Percentiles rank a stretch among this genome's conserved stretches.
phyloP scores from a whole-genome alignment of 1,140 invertebrate species.

The Drosophila lacertosa region DNA sequence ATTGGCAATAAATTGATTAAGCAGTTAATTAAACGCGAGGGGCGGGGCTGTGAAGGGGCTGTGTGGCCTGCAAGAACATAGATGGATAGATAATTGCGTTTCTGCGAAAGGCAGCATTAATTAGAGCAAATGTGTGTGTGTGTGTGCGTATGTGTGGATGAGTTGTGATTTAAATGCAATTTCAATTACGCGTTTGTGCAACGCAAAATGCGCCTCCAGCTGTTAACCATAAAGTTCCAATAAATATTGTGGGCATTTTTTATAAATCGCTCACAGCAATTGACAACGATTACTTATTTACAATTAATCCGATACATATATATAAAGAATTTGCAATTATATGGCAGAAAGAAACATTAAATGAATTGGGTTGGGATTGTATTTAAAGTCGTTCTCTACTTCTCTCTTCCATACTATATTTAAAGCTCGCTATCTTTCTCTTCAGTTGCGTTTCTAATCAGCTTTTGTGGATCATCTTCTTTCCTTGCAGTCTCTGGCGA shows the following conservation, averaged over 20 bases:
- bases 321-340: background rate
- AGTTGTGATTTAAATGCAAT: constrained; percentile 42
- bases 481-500: constrained; percentile 42
- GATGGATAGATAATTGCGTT: constrained; percentile 72
- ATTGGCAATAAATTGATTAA: constrained; percentile 81
- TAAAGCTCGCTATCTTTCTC: no score
- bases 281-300: constrained; percentile 15
- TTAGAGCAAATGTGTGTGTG: constrained; percentile 10
- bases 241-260: constrained; percentile 31
- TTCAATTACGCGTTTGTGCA: constrained; percentile 24
- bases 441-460: background rate
- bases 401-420: no score
- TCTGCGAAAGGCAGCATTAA: constrained; percentile 42
- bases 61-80: constrained; percentile 24
- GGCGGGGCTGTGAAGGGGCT: no score
- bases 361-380: no score
- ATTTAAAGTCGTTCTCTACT: no score
- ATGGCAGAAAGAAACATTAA: no score
- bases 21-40: constrained; percentile 76
- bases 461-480: background rate
- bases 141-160: constrained; percentile 3
- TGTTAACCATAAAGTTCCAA: constrained; percentile 3
- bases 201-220: constrained; percentile 1
- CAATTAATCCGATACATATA: background rate
- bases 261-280: constrained; percentile 25